Conservation (phyloP, 2,888 invertebrate genomes). For the Acanthosepion pharaonis region DNA sequence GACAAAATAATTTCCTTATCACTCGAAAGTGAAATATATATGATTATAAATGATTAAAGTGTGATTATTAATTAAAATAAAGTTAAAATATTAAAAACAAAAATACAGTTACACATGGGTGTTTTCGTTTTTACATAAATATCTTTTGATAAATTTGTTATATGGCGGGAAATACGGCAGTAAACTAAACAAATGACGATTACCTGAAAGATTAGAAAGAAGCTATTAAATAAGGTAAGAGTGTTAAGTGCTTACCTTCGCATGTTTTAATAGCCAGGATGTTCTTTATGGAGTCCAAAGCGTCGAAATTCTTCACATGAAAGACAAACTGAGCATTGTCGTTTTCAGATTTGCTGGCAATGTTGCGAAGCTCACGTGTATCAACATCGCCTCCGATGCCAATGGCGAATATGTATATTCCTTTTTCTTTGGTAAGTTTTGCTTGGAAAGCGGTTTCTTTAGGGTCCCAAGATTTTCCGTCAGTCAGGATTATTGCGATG, state of each 20-base stretch:
- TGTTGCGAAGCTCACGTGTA: conserved; percentile 62
- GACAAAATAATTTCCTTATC: no score
- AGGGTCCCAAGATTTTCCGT: conserved; percentile 60
- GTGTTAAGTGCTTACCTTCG: conserved; percentile 43
- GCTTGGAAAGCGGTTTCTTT: conserved; percentile 57
- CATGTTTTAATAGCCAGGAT: conserved; percentile 68
- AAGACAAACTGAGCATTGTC: conserved; percentile 61
- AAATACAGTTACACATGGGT: no score
- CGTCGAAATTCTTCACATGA: conserved; percentile 65
- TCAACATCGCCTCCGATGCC: conserved; percentile 69
- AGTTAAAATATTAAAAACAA: no score
- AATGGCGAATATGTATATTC: conserved; percentile 69
- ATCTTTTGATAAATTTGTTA: no score
- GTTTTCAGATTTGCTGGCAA: conserved; percentile 65
- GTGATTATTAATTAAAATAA: no score
- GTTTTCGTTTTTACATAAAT: no score
- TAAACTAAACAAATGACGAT: no score
- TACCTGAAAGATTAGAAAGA: no score
- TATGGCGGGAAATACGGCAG: no score
- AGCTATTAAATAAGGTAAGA: background rate
- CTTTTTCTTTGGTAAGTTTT: conserved; percentile 57
- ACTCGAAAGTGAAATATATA: no score
- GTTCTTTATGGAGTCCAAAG: conserved; percentile 65
- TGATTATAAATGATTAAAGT: no score
- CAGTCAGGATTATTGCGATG: conserved; percentile 63